Conservation (phyloP, 1,140 invertebrate genomes). For the Melitaea cinxia region DNA sequence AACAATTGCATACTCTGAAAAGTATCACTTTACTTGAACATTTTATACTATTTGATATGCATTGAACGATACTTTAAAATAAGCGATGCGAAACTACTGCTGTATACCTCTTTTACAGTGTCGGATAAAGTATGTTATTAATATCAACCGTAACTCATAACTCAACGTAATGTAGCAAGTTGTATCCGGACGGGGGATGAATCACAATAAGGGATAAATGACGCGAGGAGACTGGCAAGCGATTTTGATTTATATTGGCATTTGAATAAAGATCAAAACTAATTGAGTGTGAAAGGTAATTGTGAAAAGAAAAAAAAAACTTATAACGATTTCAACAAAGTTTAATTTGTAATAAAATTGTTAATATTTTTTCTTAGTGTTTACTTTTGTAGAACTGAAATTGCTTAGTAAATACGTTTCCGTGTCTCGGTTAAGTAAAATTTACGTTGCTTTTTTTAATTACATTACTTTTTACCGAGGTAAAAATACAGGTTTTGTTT, state of each 20-base stretch:
- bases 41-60: background rate
- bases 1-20: no score
- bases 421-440: no score
- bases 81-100: background rate
- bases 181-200: constrained; percentile 29
- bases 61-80: background rate
- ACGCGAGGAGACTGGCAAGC: background rate
- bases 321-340: background rate
- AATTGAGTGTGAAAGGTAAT: background rate
- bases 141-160: constrained; percentile 27
- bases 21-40: background rate
- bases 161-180: constrained; percentile 29
- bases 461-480: no score
- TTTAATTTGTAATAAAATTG: background rate
- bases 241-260: constrained; percentile 6
- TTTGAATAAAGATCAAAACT: background rate
- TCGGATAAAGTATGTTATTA: constrained; percentile 31
- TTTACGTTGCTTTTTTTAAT: no score
- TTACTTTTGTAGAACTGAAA: background rate
- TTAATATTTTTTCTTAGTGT: background rate
- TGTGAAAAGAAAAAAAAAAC: background rate
- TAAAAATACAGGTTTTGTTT: no score
- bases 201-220: constrained; percentile 30
- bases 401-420: background rate
- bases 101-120: background rate